Evolutionary conservation across 2,113 vertebrate genomes (phyloP).

Genomic region (Pseudopodoces humilis): DNA sequence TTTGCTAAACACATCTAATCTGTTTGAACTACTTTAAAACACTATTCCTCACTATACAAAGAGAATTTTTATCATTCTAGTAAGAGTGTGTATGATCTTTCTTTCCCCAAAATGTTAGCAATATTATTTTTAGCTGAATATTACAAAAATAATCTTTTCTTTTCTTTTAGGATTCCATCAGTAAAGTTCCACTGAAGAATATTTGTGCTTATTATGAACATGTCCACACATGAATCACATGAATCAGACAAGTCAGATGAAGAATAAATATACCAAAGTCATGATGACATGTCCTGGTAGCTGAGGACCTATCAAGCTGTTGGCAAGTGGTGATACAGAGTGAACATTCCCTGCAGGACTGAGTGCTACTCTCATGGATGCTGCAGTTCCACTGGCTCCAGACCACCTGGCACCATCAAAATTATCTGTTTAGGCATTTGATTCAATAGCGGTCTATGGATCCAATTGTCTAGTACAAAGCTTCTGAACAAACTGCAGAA

Average conservation of each 20-base stretch:
- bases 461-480: neutral
- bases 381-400: neutral
- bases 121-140: neutral
- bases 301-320: rapidly evolving
- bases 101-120: rapidly evolving
- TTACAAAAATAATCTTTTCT: neutral
- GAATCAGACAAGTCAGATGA: neutral
- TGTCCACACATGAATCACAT: rapidly evolving
- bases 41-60: neutral
- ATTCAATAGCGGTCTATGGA: neutral
- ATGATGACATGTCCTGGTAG: neutral
- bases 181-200: neutral
- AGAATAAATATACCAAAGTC: neutral
- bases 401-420: neutral
- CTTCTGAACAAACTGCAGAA: neutral
- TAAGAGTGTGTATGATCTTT: neutral
- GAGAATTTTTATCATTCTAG: neutral
- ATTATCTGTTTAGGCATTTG: neutral
- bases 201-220: neutral
- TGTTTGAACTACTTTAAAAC: neutral
- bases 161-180: neutral
- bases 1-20: neutral
- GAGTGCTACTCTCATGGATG: rapidly evolving
- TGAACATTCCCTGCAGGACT: neutral
- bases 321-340: neutral